Evolutionary conservation across 2,888 invertebrate species (phyloP), one percentile per base, ranked within the genome.

Genomic region (Lycophotia porphyrea): DNA sequence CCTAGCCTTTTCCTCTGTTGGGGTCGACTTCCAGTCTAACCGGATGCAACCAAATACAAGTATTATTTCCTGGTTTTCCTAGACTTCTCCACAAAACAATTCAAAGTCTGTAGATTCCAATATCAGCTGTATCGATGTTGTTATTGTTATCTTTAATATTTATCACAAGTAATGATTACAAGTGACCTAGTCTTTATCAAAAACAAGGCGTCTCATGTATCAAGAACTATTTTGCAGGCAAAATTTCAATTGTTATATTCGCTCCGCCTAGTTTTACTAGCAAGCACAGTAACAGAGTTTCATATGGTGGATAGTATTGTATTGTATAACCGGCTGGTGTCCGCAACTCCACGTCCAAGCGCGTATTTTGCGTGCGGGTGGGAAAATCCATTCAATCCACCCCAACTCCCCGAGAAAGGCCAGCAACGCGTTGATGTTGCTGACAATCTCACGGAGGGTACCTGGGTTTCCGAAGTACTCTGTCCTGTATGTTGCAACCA

Each of bases 111-210:
- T 31, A 31, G 49, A 42, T 42, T 52, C 52, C n/a, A 27, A 52
- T 76, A 70, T 9, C 64, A 76, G 24, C 8, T 34, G 24, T 61
- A 81, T 71, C 49, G 31, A 44, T 80, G 70, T 80, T 77, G 52
- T 82, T 60, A 13, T 77, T 80, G 18, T 65, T 65, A 76, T 80
- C 82, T 44, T 70, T 21, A 21, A 64, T 79, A 76, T 64, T 24
- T 47, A 13, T 64, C 69, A n/a, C 34, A 42, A 21, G 31, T 81
- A 58, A 27, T 18, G 58, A 76, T 79, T 65, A 58, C 39, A 70
- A 76, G n/a, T 65, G 70, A 70, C 64, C 77, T 76, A 81, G 64
- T 70, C 27, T 69, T 69, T 64, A 81, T 81, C 52, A 61, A 65
- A 27, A 47, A 47, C 39, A 52, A 31, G 34, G 15, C 18, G 27